Base-by-base conservation (phyloP, 2,888 invertebrate genomes). In the Hofmannophila pseudospretella region DNA sequence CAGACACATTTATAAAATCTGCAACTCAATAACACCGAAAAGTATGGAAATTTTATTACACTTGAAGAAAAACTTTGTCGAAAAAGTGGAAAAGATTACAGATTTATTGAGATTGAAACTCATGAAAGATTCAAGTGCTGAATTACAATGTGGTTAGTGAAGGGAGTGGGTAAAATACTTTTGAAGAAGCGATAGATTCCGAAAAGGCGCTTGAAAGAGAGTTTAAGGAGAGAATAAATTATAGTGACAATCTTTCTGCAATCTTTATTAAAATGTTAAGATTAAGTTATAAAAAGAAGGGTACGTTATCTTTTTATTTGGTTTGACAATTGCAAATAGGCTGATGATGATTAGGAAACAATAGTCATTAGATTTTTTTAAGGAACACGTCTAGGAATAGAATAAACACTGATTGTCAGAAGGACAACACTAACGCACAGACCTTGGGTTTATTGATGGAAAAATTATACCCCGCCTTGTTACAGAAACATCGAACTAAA, bases 361-460 rank as follows among this genome's bases (percentile, higher is more conserved):
- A n/a, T n/a, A n/a, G n/a, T n/a, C n/a, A n/a, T n/a, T n/a, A n/a
- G n/a, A n/a, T n/a, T n/a, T n/a, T n/a, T n/a, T n/a, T n/a, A n/a
- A n/a, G n/a, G n/a, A n/a, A n/a, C n/a, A n/a, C n/a, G n/a, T n/a
- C n/a, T n/a, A n/a, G n/a, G n/a, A n/a, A n/a, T n/a, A n/a, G n/a
- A n/a, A n/a, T n/a, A n/a, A n/a, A n/a, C n/a, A n/a, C n/a, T n/a
- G n/a, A n/a, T n/a, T n/a, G n/a, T n/a, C n/a, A n/a, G n/a, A n/a
- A n/a, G n/a, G 3, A 20, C 19, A 22, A 14, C 35, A 41, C 54
- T 23, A 20, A 20, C 49, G 43, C 47, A 44, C 38, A 44, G 55
- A 51, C 60, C 63, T 64, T 56, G 64, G 48, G 41, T 54, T 69
- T 74, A 80, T 77, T 72, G 67, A 81, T 80, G 69, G 58, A 57